Conservation (phyloP, 2,888 invertebrate species). For the Andrena bucephala region DNA sequence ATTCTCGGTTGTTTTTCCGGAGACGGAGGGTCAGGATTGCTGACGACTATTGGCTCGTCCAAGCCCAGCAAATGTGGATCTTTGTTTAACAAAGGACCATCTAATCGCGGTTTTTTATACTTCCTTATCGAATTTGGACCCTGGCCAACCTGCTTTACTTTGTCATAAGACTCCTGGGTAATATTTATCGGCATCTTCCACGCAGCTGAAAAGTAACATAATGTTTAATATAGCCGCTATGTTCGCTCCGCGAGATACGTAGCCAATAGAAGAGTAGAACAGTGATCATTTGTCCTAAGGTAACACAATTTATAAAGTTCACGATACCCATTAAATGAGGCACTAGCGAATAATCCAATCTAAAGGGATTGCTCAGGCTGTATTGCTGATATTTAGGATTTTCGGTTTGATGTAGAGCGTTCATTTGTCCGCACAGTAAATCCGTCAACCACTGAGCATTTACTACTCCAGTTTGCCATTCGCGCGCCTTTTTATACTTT, state of each 20-base stretch:
- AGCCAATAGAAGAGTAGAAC: background rate
- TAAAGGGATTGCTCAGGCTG: conserved; percentile 91
- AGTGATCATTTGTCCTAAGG: background rate
- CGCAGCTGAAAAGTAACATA: conserved; percentile 87
- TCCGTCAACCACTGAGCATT: conserved; percentile 98
- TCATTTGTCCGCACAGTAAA: conserved; percentile 94
- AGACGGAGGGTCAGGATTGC: conserved; percentile 86
- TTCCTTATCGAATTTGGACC: conserved; percentile 83
- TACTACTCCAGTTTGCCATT: conserved; percentile 96
- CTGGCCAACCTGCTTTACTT: conserved; percentile 90
- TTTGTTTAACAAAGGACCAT: conserved; percentile 80
- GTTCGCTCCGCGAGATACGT: too few species aligned
- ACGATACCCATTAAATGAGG: conserved; percentile 95
- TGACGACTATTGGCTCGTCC: conserved; percentile 83
- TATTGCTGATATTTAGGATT: conserved; percentile 96
- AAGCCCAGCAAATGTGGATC: conserved; percentile 82
- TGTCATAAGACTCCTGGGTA: conserved; percentile 94
- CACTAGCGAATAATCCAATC: conserved; percentile 94
- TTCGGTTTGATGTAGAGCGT: conserved; percentile 92
- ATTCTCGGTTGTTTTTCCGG: conserved; percentile 87
- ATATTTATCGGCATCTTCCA: conserved; percentile 98
- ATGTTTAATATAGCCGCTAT: too few species aligned
- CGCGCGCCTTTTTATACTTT: conserved; percentile 95
- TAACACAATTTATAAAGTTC: conserved; percentile 34
- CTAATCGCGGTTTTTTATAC: conserved; percentile 82